phyloP scores from a whole-genome alignment of 1,140 invertebrate genomes.

The Formica exsecta region DNA sequence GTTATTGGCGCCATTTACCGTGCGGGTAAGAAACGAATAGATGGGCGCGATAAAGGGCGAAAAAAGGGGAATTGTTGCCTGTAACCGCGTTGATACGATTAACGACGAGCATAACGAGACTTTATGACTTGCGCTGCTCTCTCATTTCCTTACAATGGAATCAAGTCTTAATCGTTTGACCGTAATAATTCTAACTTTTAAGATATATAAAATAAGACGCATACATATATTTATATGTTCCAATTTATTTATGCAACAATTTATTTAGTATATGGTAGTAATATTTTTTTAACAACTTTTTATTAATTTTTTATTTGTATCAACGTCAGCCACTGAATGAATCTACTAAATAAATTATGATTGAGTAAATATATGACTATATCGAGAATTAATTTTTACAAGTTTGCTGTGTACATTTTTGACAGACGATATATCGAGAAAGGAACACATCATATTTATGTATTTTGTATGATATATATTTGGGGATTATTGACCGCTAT shows the following conservation, averaged over 20 bases:
- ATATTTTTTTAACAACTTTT: neutral
- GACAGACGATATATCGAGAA: neutral
- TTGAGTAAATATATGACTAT: neutral
- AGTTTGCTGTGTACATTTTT: neutral
- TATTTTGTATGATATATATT: neutral
- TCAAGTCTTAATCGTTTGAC: neutral
- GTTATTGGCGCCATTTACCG: slow-evolving; percentile 47
- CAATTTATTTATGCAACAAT: neutral
- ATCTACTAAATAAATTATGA: neutral
- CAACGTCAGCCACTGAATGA: neutral
- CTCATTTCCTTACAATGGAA: neutral
- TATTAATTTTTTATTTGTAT: neutral
- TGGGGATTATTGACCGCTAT: slow-evolving; percentile 32
- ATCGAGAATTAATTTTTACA: neutral
- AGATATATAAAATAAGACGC: neutral
- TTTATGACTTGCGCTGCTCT: neutral
- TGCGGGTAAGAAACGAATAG: slow-evolving; percentile 20
- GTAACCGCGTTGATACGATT: slow-evolving; percentile 33
- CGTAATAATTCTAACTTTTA: neutral
- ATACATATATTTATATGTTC: neutral
- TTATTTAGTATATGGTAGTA: neutral
- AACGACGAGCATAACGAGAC: slow-evolving; percentile 11
- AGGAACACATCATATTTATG: slow-evolving; percentile 30
- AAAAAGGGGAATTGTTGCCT: slow-evolving; percentile 9
- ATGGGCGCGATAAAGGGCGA: slow-evolving; percentile 11